Base-by-base conservation (phyloP, 2,113 vertebrate species). In the Passer domesticus region DNA sequence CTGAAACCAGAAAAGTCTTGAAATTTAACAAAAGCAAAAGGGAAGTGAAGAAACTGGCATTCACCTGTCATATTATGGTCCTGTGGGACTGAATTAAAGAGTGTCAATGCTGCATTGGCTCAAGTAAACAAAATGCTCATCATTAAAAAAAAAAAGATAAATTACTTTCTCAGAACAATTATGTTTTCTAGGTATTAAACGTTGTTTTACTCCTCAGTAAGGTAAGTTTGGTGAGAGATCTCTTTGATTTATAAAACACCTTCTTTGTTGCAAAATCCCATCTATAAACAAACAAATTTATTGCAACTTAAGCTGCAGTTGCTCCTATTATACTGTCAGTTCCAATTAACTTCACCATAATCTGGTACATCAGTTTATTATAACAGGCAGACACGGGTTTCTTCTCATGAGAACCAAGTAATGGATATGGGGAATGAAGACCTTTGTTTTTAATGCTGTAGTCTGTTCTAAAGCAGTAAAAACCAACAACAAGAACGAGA, bases 331-430 rank as follows among this genome's bases (percentile, higher is more conserved):
- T 67, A 52, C 47, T 91, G 95, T 94, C 92, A 95, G 78, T 33
- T 94, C 63, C 0, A 0, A 95, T 97, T 95, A 94, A 84, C 53
- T 90, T 97, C 94, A 92, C 52, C 7, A 3, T 89, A 92, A 87
- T 89, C 74, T 89, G 81, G 66, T 84, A 46, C 78, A 68, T 76
- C 89, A 72, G 69, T 91, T 94, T 94, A 92, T 91, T 91, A 60
- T 89, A 92, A 91, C 70, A 87, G 84, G 77, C 95, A 95, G 87
- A 84, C 81, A 82, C 2, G 8, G 77, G 59, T 49, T 95, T 91
- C 95, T 92, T 95, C 91, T 95, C 93, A 94, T 95, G 95, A 97
- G 95, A 96, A 95, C 73, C 24, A 85, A 91, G 95, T 73, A 82
- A 88, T 81, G 64, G 87, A 94, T 86, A 89, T 49, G 43, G 74